phyloP scores from a whole-genome alignment of 2,888 invertebrate genomes.

The Anticlea derivata region DNA sequence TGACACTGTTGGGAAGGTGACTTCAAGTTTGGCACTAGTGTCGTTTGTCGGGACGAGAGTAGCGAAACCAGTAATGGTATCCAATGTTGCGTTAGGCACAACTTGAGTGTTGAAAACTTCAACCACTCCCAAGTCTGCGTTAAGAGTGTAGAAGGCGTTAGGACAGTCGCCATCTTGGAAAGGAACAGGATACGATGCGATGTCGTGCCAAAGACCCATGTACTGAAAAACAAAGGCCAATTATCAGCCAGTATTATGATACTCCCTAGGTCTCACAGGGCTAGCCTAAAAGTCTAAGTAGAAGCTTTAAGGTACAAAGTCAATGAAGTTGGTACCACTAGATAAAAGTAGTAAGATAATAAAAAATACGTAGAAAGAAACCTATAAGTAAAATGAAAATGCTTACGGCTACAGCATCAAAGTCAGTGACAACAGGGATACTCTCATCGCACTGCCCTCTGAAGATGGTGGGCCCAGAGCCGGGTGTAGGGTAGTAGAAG shows the following conservation, averaged over 20 bases:
- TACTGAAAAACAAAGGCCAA: too few relatives aligned
- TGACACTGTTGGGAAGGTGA: constrained; percentile 83
- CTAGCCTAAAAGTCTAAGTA: too few relatives aligned
- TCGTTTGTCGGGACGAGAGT: constrained; percentile 71
- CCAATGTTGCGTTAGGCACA: constrained; percentile 42
- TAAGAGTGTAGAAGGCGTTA: constrained; percentile 48
- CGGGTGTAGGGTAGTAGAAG: constrained; percentile 55
- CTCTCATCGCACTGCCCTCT: constrained; percentile 57
- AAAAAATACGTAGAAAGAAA: too few relatives aligned
- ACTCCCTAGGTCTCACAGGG: too few relatives aligned
- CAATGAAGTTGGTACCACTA: too few relatives aligned
- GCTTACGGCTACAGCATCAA: constrained; percentile 52
- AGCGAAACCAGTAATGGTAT: constrained; percentile 55
- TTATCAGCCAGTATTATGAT: too few relatives aligned
- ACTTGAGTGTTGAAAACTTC: constrained; percentile 17
- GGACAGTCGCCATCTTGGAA: constrained; percentile 60
- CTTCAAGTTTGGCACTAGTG: constrained; percentile 82
- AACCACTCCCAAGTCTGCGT: neutral
- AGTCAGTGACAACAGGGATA: constrained; percentile 50
- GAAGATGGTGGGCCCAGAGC: constrained; percentile 44
- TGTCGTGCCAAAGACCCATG: constrained; percentile 57
- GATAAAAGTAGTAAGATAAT: too few relatives aligned
- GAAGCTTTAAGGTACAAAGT: too few relatives aligned
- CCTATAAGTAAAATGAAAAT: neutral
- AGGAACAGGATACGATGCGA: constrained; percentile 51